Base-by-base conservation (phyloP, 2,888 invertebrate species). In the Euplexia lucipara region DNA sequence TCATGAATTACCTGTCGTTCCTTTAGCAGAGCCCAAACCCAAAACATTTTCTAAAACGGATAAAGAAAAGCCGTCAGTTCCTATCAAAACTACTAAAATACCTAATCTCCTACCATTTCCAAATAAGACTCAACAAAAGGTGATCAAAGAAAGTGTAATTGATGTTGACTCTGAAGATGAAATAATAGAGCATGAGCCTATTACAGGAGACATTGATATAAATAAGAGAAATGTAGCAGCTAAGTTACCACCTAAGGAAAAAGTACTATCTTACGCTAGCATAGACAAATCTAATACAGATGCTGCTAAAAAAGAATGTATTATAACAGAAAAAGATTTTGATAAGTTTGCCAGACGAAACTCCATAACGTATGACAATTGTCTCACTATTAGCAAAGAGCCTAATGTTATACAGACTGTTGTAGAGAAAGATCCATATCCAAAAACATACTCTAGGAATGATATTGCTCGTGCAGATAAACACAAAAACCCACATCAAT, bases 321-420 rank as follows among this genome's bases (percentile, higher is more conserved):
- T 94, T 39, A 94, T 94, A 63, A 95, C 95, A 26, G 95, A 95
- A 88, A 94, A 90, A 54, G 95, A 95, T 45, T 95, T 95, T 70
- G 95, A 95, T 72, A 94, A 94, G 83, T 95, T 95, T 77, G 94
- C 89, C 2, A 86, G 95, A 77, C 85, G 94, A 63, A 95, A 94
- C 82, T 95, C 95, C 5, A 88, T 91, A 44, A 92, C 91, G 4
- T 95, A 91, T 63, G 93, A 94, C 81, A 92, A 94, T 75, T 85
- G 92, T 67, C 79, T 94, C 1, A 92, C 93, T 22, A 91, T 95
- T 53, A 78, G 78, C 6, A 91, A 88, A 74, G 91, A 93, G 71
- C 79, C 88, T 56, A 92, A 92, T 72, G 86, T 92, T 5, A 82
- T 90, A 39, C 88, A 93, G 81, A 89, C 88, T 20, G 84, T 91